These are phyloP conservation scores for Lasioglossum albipes DNA, from an alignment of 1,140 invertebrate genomes.

Conservation along the genomic window DNA sequence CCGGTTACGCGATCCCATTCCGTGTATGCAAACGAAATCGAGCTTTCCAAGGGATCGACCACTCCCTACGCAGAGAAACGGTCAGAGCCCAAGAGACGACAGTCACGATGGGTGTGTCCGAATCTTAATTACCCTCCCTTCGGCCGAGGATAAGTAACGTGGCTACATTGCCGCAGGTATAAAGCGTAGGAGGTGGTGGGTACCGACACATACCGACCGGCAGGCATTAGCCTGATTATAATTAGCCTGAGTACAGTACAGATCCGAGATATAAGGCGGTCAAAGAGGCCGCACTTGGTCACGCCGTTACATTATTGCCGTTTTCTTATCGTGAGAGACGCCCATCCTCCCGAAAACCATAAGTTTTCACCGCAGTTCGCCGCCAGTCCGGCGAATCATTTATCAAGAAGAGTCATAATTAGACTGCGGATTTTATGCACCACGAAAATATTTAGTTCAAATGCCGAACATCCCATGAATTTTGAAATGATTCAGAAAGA, in stretches of 20 bases:
- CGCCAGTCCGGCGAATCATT: neutral
- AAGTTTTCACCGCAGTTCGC: conserved; percentile 28
- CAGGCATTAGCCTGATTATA: conserved; percentile 81
- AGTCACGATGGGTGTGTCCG: conserved; percentile 78
- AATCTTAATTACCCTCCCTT: conserved; percentile 79
- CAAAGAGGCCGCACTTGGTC: conserved; percentile 53
- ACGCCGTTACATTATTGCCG: conserved; percentile 60
- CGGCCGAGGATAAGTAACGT: conserved; percentile 73
- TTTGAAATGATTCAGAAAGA: too few relatives aligned
- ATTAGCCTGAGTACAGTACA: conserved; percentile 79
- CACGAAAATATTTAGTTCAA: too few relatives aligned
- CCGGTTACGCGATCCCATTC: conserved; percentile 44
- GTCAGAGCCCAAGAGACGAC: conserved; percentile 77
- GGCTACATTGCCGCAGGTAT: conserved; percentile 68
- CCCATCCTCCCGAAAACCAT: conserved; percentile 46
- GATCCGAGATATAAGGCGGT: conserved; percentile 76
- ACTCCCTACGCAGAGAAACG: conserved; percentile 76
- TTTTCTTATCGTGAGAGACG: conserved; percentile 58
- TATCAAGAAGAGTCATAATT: neutral
- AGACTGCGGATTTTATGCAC: too few relatives aligned
- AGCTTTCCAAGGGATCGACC: conserved; percentile 73
- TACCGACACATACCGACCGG: conserved; percentile 58
- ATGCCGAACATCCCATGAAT: too few relatives aligned
- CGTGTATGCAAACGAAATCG: conserved; percentile 76
- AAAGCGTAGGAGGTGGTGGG: conserved; percentile 56